Conservation (phyloP, 2,888 invertebrate genomes). For the Colletes collaris region DNA sequence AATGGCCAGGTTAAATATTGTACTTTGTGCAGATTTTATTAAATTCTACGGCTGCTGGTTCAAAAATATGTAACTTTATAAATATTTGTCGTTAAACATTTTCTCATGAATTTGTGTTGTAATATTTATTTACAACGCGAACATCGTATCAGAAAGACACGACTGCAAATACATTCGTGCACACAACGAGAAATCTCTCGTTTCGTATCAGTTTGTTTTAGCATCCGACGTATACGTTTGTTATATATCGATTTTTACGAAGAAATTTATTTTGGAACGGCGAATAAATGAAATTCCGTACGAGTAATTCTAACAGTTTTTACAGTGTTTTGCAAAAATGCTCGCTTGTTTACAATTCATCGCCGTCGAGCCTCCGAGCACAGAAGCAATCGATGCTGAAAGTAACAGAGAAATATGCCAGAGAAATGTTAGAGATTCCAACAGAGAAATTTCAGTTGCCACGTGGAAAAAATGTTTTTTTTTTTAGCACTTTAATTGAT, state of each 20-base stretch:
- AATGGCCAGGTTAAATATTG: too few species aligned
- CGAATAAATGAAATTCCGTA: constrained; percentile 35
- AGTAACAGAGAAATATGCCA: not conserved
- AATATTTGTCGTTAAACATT: too few species aligned
- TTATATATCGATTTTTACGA: constrained; percentile 25
- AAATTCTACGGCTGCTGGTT: too few species aligned
- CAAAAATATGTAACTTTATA: too few species aligned
- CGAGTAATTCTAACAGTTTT: constrained; percentile 40
- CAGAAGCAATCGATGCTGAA: not conserved
- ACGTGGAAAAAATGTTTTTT: not conserved
- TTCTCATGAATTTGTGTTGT: too few species aligned
- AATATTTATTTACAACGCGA: not conserved
- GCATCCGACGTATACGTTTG: constrained; percentile 12
- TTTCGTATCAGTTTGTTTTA: constrained; percentile 22
- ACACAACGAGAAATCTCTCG: not conserved
- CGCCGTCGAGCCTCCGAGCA: not conserved
- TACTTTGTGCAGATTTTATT: too few species aligned
- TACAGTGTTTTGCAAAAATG: constrained; percentile 4
- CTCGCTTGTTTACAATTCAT: constrained; percentile 6
- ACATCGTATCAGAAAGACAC: not conserved
- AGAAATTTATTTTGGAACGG: constrained; percentile 38
- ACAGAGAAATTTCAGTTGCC: not conserved
- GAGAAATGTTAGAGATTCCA: not conserved
- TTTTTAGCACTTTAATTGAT: too few species aligned
- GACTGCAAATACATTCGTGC: not conserved